These are phyloP conservation scores for Lepus townsendii DNA, from an alignment of 2,797 vertebrate species.

Conservation along the genomic window DNA sequence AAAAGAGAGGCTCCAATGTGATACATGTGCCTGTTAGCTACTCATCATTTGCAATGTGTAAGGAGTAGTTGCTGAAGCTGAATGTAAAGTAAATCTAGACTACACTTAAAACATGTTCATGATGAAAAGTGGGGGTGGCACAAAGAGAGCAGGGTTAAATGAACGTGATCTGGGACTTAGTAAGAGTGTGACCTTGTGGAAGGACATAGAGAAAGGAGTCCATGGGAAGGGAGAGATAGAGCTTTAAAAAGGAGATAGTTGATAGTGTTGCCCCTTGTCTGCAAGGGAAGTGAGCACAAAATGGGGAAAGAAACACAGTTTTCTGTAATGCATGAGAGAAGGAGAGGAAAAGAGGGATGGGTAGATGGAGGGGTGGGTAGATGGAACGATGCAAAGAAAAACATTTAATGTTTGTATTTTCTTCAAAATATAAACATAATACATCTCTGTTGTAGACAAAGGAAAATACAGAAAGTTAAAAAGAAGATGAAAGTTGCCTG, in stretches of 20 bases:
- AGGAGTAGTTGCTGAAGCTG: too few relatives aligned
- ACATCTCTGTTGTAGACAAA: neutral
- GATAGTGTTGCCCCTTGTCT: neutral
- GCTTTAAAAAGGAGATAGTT: neutral
- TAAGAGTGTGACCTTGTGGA: neutral
- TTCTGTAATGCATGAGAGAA: slow-evolving; percentile 34
- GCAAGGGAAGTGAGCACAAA: neutral
- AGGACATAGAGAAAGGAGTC: neutral
- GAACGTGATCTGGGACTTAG: neutral
- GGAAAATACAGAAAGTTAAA: slow-evolving; percentile 33
- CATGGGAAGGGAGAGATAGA: neutral
- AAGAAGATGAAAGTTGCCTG: slow-evolving; percentile 27
- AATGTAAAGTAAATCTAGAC: neutral
- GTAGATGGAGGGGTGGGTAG: neutral
- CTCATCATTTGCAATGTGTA: too few relatives aligned
- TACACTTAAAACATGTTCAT: neutral
- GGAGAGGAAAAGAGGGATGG: neutral
- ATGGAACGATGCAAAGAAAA: neutral
- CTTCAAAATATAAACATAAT: slow-evolving; percentile 31
- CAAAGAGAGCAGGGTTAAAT: neutral
- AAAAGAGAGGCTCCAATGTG: neutral
- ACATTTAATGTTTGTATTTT: neutral
- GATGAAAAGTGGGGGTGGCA: neutral
- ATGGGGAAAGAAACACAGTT: neutral
- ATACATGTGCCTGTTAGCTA: too few relatives aligned